Conservation (phyloP, 1,140 invertebrate species). For the Ladona fulva region DNA sequence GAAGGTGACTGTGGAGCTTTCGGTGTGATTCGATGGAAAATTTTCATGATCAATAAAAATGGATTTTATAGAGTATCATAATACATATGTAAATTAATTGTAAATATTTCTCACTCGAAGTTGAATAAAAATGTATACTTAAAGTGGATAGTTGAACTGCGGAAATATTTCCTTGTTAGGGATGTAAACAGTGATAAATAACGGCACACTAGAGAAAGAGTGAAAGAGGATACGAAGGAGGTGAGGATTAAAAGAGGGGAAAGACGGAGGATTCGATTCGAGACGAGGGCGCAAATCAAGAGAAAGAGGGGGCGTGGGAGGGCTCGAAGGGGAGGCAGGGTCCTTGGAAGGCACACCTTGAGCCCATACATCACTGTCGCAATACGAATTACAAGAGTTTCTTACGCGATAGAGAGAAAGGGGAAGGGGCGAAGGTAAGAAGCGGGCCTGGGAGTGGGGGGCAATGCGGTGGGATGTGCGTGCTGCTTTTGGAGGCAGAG, state of each 20-base stretch:
- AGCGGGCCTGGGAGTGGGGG: not conserved
- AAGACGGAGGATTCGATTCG: not conserved
- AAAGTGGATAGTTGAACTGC: no score
- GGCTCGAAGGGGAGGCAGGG: not conserved
- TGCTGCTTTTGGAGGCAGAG: not conserved
- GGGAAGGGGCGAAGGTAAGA: not conserved
- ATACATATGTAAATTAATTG: no score
- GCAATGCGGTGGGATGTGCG: not conserved
- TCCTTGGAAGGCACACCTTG: not conserved
- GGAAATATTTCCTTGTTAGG: no score
- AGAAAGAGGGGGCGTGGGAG: not conserved
- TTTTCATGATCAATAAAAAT: no score
- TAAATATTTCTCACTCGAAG: no score
- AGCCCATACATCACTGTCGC: not conserved
- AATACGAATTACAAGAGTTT: conserved; percentile 7
- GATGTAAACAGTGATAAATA: no score
- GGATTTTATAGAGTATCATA: no score
- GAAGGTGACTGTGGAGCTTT: no score
- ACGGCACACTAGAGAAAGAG: no score
- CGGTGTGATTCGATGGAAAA: no score
- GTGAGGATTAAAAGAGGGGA: not conserved
- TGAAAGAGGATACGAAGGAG: not conserved
- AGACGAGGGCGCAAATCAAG: not conserved
- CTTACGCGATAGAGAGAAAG: conserved; percentile 2
- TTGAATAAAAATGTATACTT: no score